These are phyloP conservation scores for Antechinus flavipes DNA, from an alignment of 2,113 vertebrate species.

Conservation along the genomic window DNA sequence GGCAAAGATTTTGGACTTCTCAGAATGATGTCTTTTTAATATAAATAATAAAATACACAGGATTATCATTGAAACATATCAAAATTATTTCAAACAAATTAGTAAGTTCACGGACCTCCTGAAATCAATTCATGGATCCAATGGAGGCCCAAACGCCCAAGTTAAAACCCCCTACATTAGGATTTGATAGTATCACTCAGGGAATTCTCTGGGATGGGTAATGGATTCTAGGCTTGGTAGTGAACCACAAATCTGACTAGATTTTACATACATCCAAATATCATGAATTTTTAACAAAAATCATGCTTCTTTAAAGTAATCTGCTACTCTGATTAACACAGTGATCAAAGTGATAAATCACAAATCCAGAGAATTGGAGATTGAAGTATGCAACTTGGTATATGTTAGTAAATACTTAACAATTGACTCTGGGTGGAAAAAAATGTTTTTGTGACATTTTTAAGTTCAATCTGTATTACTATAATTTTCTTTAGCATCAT, in stretches of 20 bases:
- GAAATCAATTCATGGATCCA: background rate
- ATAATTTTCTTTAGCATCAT: background rate
- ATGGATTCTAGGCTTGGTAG: background rate
- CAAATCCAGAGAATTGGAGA: background rate
- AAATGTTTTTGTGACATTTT: background rate
- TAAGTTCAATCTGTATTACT: background rate
- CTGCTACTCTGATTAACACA: background rate
- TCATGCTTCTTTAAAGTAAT: background rate
- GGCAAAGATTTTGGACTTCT: background rate
- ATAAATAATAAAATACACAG: background rate
- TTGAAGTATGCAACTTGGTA: background rate
- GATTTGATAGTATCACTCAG: background rate
- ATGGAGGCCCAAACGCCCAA: background rate
- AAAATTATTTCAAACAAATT: background rate
- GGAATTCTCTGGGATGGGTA: background rate
- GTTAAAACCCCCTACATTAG: background rate
- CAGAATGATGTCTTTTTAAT: background rate
- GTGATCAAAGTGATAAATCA: background rate
- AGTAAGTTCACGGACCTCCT: background rate
- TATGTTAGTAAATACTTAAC: background rate
- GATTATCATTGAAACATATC: background rate
- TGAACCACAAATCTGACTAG: background rate
- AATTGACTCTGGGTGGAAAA: background rate
- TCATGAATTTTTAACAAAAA: background rate
- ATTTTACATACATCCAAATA: background rate